Evolutionary conservation across 2,113 vertebrate genomes (phyloP).

Genomic region (Acrocephalus kingi): DNA sequence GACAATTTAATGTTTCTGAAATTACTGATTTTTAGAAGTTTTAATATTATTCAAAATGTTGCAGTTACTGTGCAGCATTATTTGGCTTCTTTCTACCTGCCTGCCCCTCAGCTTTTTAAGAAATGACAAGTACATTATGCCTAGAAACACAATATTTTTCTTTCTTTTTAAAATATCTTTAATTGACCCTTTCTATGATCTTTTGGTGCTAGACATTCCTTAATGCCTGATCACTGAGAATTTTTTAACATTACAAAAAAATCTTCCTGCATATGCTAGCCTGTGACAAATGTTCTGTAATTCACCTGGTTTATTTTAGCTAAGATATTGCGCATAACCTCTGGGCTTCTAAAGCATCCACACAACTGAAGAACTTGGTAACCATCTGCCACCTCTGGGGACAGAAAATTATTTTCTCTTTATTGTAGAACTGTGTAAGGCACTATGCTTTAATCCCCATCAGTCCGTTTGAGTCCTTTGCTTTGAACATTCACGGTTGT

Average conservation of each 20-base stretch:
- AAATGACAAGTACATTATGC: neutral
- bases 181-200: neutral
- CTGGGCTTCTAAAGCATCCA: neutral
- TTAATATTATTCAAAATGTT: neutral
- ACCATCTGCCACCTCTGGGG: neutral
- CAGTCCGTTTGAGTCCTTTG: neutral
- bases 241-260: neutral
- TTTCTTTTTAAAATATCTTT: neutral
- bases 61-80: neutral
- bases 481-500: neutral
- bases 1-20: neutral
- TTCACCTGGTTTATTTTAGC: neutral
- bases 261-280: neutral
- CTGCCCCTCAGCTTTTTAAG: neutral
- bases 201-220: neutral
- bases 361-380: neutral
- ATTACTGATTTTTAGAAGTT: neutral
- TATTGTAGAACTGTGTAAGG: neutral
- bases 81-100: neutral
- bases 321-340: neutral
- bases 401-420: neutral
- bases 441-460: neutral
- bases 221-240: neutral
- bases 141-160: neutral
- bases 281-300: neutral